A percentile compares a stretch with the other conserved stretches of the same genome.
phyloP scores from a whole-genome alignment of 2,888 invertebrate genomes.

The Tanaodytes sp. region DNA sequence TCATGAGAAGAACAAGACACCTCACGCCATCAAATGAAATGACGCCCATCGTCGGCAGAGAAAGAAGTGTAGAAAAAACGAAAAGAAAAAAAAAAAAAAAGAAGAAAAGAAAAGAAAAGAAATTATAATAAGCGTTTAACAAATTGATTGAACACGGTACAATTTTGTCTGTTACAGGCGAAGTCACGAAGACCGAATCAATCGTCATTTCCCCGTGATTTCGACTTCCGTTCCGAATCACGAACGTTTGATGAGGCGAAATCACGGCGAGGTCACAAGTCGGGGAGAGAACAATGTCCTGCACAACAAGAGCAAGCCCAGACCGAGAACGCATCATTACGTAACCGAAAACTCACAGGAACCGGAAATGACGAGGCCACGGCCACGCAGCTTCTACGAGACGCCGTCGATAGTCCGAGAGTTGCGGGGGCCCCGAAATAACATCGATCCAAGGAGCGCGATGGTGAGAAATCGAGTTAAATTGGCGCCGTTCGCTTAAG shows the following conservation, averaged over 20 bases:
- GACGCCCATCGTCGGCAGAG: no score
- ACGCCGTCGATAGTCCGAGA: slow-evolving; percentile 67
- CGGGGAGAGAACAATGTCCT: slow-evolving; percentile 63
- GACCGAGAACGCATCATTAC: slow-evolving; percentile 67
- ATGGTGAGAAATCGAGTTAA: no score
- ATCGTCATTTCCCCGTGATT: slow-evolving; percentile 58
- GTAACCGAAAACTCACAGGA: slow-evolving; percentile 62
- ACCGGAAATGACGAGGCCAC: slow-evolving; percentile 64
- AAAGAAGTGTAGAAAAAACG: no score
- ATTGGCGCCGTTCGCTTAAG: no score
- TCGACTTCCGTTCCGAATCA: slow-evolving; percentile 58
- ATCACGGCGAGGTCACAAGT: slow-evolving; percentile 63
- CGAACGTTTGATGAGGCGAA: slow-evolving; percentile 60
- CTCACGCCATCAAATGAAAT: no score
- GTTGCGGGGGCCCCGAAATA: slow-evolving; percentile 64
- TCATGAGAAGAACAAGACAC: slow-evolving; percentile 7
- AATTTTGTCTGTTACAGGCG: slow-evolving; percentile 62
- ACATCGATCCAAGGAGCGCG: slow-evolving; percentile 62
- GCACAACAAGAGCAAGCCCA: slow-evolving; percentile 63
- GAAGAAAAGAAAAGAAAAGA: no score
- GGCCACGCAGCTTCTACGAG: slow-evolving; percentile 71
- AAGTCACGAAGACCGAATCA: slow-evolving; percentile 62
- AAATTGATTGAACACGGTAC: no score
- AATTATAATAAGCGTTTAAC: no score
- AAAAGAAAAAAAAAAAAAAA: no score